A percentile compares a stretch with the other conserved stretches of the same genome.
These are phyloP conservation scores for Pogonomyrmex barbatus DNA, from an alignment of 1,140 invertebrate genomes.

Conservation along the genomic window DNA sequence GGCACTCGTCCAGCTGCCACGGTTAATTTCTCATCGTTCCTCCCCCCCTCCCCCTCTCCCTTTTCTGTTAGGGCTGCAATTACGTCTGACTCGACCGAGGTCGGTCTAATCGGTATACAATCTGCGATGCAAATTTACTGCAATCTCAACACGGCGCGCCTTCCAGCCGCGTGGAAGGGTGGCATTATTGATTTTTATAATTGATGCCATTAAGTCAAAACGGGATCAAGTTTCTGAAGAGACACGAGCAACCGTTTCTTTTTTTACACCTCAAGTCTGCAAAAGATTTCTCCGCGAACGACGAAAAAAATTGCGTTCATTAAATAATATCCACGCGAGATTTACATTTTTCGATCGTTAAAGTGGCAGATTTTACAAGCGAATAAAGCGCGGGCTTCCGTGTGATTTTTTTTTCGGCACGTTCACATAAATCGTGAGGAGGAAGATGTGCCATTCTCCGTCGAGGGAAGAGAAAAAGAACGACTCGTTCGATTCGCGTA, in stretches of 20 bases:
- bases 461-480: background rate
- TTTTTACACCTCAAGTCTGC: background rate
- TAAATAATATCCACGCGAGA: background rate
- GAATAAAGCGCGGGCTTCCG: background rate
- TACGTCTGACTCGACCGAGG: constrained; percentile 60
- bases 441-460: background rate
- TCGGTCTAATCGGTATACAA: constrained; percentile 73
- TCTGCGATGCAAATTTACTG: constrained; percentile 69
- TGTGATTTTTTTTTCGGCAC: background rate
- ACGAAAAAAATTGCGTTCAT: background rate
- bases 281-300: too few relatives aligned
- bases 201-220: constrained; percentile 1
- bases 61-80: constrained; percentile 65
- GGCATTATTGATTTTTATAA: constrained; percentile 29
- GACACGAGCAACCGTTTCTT: background rate
- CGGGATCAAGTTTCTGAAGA: background rate
- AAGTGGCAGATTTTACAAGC: background rate
- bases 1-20: constrained; percentile 73
- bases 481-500: constrained; percentile 6
- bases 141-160: constrained; percentile 32
- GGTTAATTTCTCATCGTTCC: constrained; percentile 71
- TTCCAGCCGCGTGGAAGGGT: background rate
- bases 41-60: background rate
- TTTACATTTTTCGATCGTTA: background rate
- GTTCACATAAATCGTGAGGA: background rate